Conservation (phyloP, 2,113 vertebrate species). For the Hippocampus comes region DNA sequence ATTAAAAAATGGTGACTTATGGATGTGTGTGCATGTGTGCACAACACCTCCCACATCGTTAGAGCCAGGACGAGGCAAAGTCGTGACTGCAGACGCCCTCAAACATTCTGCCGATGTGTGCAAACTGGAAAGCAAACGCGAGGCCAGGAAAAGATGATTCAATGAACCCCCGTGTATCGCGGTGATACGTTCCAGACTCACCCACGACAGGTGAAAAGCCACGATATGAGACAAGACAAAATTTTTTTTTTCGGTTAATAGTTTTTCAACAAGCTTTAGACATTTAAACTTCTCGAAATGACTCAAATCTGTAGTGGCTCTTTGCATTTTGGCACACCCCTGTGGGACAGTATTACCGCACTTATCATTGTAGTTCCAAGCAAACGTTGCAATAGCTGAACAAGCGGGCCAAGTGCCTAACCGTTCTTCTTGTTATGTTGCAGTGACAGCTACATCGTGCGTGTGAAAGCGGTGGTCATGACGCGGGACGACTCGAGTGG, state of each 20-base stretch:
- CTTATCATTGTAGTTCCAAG: not conserved
- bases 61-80: constrained; percentile 38
- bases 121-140: constrained; percentile 12
- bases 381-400: not conserved
- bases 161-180: not conserved
- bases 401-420: not conserved
- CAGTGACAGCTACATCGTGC: constrained; percentile 99
- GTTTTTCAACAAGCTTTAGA: too few relatives aligned
- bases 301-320: too few relatives aligned
- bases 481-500: constrained; percentile 99
- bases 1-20: not conserved
- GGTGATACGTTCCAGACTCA: too few relatives aligned
- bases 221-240: too few relatives aligned
- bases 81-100: constrained; percentile 62
- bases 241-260: too few relatives aligned
- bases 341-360: too few relatives aligned
- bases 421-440: constrained; percentile 32
- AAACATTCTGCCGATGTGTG: constrained; percentile 58
- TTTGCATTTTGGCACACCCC: too few relatives aligned
- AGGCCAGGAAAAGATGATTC: not conserved
- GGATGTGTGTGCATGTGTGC: not conserved
- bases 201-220: too few relatives aligned
- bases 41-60: constrained; percentile 56
- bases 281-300: too few relatives aligned
- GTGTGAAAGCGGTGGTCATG: constrained; percentile 99